These are phyloP conservation scores for Cosmia pyralina DNA, from an alignment of 2,888 invertebrate species.

Conservation along the genomic window DNA sequence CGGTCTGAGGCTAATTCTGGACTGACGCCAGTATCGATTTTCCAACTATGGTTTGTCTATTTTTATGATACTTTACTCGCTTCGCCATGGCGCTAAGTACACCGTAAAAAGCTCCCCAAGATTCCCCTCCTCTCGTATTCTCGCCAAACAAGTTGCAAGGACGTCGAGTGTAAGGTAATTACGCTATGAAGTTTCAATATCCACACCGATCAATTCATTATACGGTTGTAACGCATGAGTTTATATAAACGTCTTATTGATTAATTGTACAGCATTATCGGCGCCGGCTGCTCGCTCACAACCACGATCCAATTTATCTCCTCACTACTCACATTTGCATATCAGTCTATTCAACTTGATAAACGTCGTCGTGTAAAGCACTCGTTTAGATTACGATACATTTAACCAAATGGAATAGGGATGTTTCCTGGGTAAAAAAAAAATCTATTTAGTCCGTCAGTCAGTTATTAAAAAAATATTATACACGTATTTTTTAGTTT, in stretches of 20 bases:
- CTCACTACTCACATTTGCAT: slow-evolving; percentile 50
- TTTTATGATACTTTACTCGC: slow-evolving; percentile 37
- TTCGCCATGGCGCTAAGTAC: slow-evolving; percentile 20
- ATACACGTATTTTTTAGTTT: too few relatives aligned
- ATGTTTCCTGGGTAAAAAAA: too few relatives aligned
- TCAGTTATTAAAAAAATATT: too few relatives aligned
- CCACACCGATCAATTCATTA: slow-evolving; percentile 49
- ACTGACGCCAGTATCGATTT: slow-evolving; percentile 43
- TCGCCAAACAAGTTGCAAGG: slow-evolving; percentile 36
- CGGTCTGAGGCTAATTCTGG: slow-evolving; percentile 26
- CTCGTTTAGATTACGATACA: slow-evolving; percentile 37
- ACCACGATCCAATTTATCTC: slow-evolving; percentile 54
- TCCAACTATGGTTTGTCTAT: slow-evolving; percentile 32
- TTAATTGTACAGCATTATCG: slow-evolving; percentile 59
- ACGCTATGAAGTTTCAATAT: slow-evolving; percentile 47
- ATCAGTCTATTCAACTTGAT: slow-evolving; percentile 56
- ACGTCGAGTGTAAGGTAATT: slow-evolving; percentile 41
- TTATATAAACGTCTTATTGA: slow-evolving; percentile 54
- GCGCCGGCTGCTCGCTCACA: slow-evolving; percentile 41
- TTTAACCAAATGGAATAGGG: slow-evolving; percentile 38
- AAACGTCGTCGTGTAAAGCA: slow-evolving; percentile 45
- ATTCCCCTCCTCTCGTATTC: slow-evolving; percentile 25
- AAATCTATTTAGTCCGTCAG: too few relatives aligned
- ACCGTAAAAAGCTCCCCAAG: slow-evolving; percentile 34
- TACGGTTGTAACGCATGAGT: slow-evolving; percentile 31